Conservation (phyloP, 2,888 invertebrate genomes). For the Linnaemya tessellans region DNA sequence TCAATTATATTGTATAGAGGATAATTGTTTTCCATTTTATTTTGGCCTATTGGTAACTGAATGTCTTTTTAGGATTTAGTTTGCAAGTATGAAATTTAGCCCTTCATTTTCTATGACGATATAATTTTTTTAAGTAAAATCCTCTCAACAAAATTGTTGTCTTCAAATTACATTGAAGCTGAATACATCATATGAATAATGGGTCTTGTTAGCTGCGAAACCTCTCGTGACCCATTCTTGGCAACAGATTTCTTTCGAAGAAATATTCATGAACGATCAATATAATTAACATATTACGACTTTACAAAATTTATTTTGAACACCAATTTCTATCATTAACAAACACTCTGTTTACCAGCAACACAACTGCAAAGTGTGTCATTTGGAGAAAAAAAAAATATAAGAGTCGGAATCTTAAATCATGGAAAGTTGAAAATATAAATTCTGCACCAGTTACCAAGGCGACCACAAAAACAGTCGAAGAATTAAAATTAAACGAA, state of each 20-base stretch:
- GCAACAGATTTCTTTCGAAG: neutral
- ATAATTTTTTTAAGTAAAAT: too few relatives aligned
- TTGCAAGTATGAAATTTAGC: too few relatives aligned
- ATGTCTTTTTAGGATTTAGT: neutral
- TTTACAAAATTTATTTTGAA: neutral
- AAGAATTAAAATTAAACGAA: conserved; percentile 65
- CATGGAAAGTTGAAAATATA: conserved; percentile 48
- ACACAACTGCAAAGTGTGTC: conserved; percentile 2
- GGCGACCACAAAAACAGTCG: conserved; percentile 48
- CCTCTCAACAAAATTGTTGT: too few relatives aligned
- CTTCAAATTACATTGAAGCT: too few relatives aligned
- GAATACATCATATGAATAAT: too few relatives aligned
- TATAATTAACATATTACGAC: neutral
- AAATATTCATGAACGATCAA: neutral
- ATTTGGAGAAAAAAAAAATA: neutral
- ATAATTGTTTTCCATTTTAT: neutral
- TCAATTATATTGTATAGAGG: conserved; percentile 8
- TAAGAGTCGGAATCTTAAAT: conserved; percentile 40
- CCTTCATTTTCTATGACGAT: too few relatives aligned
- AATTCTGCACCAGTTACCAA: conserved; percentile 44
- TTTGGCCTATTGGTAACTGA: neutral
- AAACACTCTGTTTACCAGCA: neutral
- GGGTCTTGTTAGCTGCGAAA: too few relatives aligned
- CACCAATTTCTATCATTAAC: neutral
- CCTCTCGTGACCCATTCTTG: too few relatives aligned